A percentile compares a stretch with the other conserved stretches of the same genome.
Conservation (phyloP, 1,140 invertebrate genomes). For the Samia ricini region DNA sequence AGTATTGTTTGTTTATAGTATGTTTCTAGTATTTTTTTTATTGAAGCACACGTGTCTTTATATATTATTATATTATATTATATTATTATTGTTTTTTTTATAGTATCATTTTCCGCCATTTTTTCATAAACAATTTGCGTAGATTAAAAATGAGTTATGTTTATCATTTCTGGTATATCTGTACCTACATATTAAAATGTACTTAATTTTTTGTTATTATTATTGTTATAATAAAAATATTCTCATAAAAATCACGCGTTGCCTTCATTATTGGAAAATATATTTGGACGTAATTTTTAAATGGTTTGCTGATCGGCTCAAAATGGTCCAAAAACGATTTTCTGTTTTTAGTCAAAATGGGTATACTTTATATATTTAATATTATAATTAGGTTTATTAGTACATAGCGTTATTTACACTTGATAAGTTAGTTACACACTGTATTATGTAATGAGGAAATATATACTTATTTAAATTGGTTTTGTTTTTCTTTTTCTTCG, state of each 20-base stretch:
- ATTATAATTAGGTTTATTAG: background rate
- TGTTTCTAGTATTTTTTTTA: no score
- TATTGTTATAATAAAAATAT: background rate
- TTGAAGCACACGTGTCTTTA: no score
- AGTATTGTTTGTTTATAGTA: no score
- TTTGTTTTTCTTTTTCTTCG: background rate
- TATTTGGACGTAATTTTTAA: background rate
- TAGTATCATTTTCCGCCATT: no score
- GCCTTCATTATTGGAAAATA: background rate
- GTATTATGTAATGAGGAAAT: background rate
- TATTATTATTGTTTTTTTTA: no score
- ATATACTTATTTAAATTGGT: conserved; percentile 1
- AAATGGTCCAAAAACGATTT: background rate
- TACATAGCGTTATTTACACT: background rate
- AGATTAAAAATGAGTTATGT: background rate
- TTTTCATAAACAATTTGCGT: no score
- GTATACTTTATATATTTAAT: conserved; percentile 1
- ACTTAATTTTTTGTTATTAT: background rate
- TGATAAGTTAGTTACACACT: conserved; percentile 1
- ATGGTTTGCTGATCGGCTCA: background rate
- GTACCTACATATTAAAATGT: background rate
- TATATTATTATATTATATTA: no score
- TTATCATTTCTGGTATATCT: background rate
- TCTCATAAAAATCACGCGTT: conserved; percentile 1
- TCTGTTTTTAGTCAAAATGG: background rate